phyloP scores from a whole-genome alignment of 2,888 invertebrate species.

The Aleiodes alternator region DNA sequence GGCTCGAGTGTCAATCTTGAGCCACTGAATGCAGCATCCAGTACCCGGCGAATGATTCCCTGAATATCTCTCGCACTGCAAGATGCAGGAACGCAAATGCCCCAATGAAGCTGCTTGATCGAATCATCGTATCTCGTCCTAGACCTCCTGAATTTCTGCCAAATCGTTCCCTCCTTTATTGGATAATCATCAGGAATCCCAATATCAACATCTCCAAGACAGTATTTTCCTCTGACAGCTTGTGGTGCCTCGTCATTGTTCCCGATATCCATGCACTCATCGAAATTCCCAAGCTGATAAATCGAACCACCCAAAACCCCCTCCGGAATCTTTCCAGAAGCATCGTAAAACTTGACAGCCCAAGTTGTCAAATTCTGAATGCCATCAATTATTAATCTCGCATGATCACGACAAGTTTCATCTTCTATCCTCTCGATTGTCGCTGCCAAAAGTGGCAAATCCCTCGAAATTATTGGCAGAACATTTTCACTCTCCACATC shows the following conservation, averaged over 20 bases:
- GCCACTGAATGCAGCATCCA: constrained; percentile 58
- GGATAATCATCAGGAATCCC: constrained; percentile 58
- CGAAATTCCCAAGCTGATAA: constrained; percentile 85
- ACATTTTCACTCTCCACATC: constrained; percentile 51
- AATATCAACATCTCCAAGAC: constrained; percentile 63
- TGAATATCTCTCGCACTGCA: constrained; percentile 73
- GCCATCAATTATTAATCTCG: constrained; percentile 57
- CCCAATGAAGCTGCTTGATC: constrained; percentile 76
- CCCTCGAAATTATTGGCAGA: constrained; percentile 58
- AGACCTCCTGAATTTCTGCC: constrained; percentile 60
- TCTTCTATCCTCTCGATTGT: constrained; percentile 60
- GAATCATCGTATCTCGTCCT: constrained; percentile 60
- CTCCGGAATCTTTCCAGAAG: constrained; percentile 83
- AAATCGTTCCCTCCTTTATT: constrained; percentile 55
- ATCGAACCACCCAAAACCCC: constrained; percentile 82
- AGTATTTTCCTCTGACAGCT: constrained; percentile 63
- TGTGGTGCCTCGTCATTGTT: constrained; percentile 49
- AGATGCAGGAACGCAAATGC: constrained; percentile 77
- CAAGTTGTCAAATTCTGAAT: constrained; percentile 62
- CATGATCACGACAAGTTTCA: constrained; percentile 60
- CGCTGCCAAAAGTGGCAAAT: constrained; percentile 56
- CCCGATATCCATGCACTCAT: constrained; percentile 79
- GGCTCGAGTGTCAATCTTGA: constrained; percentile 59
- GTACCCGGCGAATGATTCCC: constrained; percentile 63
- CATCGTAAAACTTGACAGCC: constrained; percentile 79